Percentiles rank a stretch among this genome's conserved stretches.
Evolutionary conservation across 2,888 invertebrate genomes (phyloP).

Genomic region (Pyrgus malvae): DNA sequence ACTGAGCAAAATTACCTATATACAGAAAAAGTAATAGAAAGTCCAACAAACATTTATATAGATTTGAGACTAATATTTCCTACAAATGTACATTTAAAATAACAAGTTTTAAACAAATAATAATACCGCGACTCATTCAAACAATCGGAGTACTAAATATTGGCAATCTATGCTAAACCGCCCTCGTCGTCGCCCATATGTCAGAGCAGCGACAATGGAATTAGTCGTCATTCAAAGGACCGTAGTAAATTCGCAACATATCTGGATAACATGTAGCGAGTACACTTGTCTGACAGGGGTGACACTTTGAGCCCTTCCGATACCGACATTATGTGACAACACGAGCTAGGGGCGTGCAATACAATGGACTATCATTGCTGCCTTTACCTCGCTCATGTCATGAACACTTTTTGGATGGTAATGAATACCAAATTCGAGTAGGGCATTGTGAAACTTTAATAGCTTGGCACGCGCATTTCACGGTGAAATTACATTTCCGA

Average conservation of each 20-base stretch:
- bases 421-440: conserved; percentile 37
- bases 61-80: too few species aligned
- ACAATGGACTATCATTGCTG: conserved; percentile 71
- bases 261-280: conserved; percentile 75
- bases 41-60: not conserved
- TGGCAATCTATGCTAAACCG: conserved; percentile 48
- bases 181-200: conserved; percentile 73
- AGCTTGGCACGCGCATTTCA: conserved; percentile 4
- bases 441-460: conserved; percentile 18
- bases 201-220: conserved; percentile 73
- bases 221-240: conserved; percentile 78
- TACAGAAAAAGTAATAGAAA: too few species aligned
- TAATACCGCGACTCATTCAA: conserved; percentile 23
- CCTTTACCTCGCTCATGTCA: conserved; percentile 56
- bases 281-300: conserved; percentile 71
- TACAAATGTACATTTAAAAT: too few species aligned
- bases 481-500: conserved; percentile 2
- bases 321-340: conserved; percentile 78
- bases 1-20: too few species aligned
- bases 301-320: conserved; percentile 76
- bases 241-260: conserved; percentile 67
- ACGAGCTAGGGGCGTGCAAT: conserved; percentile 56
- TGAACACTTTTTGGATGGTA: conserved; percentile 35
- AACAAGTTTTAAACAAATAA: conserved; percentile 1
- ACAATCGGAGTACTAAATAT: conserved; percentile 41